A percentile compares a stretch with the other conserved stretches of the same genome.
These are phyloP conservation scores for Hydriomena furcata DNA, from an alignment of 2,888 invertebrate species.

Conservation along the genomic window DNA sequence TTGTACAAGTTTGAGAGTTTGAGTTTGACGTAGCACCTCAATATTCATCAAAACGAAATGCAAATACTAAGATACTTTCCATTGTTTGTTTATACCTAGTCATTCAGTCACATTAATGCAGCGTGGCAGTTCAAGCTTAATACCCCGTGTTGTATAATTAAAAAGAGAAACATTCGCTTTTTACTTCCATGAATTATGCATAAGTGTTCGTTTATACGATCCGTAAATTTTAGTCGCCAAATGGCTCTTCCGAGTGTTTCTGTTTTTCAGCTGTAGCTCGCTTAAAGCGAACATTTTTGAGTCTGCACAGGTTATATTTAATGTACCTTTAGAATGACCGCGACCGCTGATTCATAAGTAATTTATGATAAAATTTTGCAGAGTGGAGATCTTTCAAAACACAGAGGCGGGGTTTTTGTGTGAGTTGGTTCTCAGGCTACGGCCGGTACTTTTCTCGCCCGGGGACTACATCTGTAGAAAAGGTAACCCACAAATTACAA, in stretches of 20 bases:
- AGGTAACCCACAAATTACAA: constrained; percentile 84
- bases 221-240: constrained; percentile 74
- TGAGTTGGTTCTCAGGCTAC: constrained; percentile 96
- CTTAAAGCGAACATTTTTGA: constrained; percentile 41
- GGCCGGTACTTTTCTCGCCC: constrained; percentile 98
- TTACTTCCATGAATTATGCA: constrained; percentile 81
- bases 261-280: constrained; percentile 51
- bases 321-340: constrained; percentile 30
- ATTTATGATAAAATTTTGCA: constrained; percentile 39
- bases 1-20: constrained; percentile 18
- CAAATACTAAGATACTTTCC: constrained; percentile 31
- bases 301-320: constrained; percentile 38
- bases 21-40: constrained; percentile 23
- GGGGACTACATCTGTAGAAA: constrained; percentile 99
- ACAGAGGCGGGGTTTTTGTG: constrained; percentile 99
- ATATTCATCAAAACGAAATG: constrained; percentile 27
- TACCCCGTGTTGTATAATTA: constrained; percentile 80
- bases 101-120: constrained; percentile 55
- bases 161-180: constrained; percentile 80
- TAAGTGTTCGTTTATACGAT: constrained; percentile 77
- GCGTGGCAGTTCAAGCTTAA: constrained; percentile 69
- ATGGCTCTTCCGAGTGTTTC: constrained; percentile 60
- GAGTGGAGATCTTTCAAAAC: constrained; percentile 99
- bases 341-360: constrained; percentile 20
- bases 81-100: constrained; percentile 33